Evolutionary conservation across 1,140 invertebrate species (phyloP).

Genomic region (Drosophila busckii): DNA sequence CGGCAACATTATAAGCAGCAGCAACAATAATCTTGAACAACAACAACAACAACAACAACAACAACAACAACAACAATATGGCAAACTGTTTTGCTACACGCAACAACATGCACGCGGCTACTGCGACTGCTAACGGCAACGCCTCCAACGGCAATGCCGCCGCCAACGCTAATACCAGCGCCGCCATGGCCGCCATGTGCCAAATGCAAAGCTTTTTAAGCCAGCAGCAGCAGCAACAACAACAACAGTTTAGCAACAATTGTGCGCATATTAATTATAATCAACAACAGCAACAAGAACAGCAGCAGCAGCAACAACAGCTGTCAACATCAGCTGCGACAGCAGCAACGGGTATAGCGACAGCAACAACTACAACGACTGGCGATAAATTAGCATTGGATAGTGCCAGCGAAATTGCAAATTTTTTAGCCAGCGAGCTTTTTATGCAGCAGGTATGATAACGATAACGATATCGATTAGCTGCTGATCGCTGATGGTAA

Average conservation of each 20-base stretch:
- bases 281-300: slow-evolving; percentile 40
- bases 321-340: slow-evolving; percentile 1
- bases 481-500: no score
- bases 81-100: slow-evolving; percentile 34
- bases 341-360: slow-evolving; percentile 16
- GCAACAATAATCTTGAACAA: slow-evolving; percentile 42
- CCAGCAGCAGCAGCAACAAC: slow-evolving; percentile 48
- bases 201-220: slow-evolving; percentile 70
- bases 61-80: slow-evolving; percentile 34
- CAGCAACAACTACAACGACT: slow-evolving; percentile 21
- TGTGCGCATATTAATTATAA: slow-evolving; percentile 51
- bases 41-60: slow-evolving; percentile 32
- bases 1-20: slow-evolving; percentile 50
- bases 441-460: slow-evolving; percentile 86
- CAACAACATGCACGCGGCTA: slow-evolving; percentile 39
- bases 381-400: slow-evolving; percentile 81
- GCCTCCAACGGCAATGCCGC: slow-evolving; percentile 4
- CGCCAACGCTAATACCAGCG: slow-evolving; percentile 39
- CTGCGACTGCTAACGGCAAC: slow-evolving; percentile 34
- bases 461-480: slow-evolving; percentile 10
- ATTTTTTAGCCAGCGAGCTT: slow-evolving; percentile 88
- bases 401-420: slow-evolving; percentile 86
- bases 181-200: slow-evolving; percentile 64
- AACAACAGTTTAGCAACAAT: slow-evolving; percentile 38
- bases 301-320: slow-evolving; percentile 23